Evolutionary conservation across 2,888 invertebrate genomes (phyloP).

Genomic region (Melieria omissa): DNA sequence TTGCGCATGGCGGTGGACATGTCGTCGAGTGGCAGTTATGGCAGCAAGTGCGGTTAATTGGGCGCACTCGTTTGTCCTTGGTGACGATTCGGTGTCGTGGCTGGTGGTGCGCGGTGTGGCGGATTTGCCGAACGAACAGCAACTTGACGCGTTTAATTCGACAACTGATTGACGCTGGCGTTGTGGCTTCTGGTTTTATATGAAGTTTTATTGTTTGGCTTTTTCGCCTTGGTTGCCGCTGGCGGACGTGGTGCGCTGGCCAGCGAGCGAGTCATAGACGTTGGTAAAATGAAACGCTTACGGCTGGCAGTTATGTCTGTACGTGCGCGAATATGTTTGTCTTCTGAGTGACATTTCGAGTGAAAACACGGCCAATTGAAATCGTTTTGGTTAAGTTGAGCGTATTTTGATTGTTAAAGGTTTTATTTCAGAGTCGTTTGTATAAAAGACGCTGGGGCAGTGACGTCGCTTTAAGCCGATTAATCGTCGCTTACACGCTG

Average conservation of each 20-base stretch:
- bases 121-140: neutral
- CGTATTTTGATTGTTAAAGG: no score
- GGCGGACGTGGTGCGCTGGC: neutral
- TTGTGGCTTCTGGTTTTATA: conserved; percentile 39
- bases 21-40: neutral
- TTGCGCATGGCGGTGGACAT: neutral
- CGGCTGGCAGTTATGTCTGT: neutral
- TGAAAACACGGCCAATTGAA: no score
- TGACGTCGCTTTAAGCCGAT: no score
- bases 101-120: neutral
- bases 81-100: neutral
- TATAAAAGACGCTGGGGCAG: no score
- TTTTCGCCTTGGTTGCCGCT: conserved; percentile 11
- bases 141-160: conserved; percentile 22
- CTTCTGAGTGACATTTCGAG: no score
- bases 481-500: no score
- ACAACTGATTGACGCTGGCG: conserved; percentile 36
- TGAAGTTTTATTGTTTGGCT: conserved; percentile 16
- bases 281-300: conserved; percentile 4
- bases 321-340: neutral
- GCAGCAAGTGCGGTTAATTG: neutral
- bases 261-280: neutral
- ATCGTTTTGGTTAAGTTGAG: no score
- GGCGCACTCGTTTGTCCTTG: neutral
- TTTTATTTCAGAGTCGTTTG: no score